Percentiles rank a stretch among this genome's conserved stretches.
Conservation (phyloP, 2,888 invertebrate genomes). For the Frankliniella fusca region DNA sequence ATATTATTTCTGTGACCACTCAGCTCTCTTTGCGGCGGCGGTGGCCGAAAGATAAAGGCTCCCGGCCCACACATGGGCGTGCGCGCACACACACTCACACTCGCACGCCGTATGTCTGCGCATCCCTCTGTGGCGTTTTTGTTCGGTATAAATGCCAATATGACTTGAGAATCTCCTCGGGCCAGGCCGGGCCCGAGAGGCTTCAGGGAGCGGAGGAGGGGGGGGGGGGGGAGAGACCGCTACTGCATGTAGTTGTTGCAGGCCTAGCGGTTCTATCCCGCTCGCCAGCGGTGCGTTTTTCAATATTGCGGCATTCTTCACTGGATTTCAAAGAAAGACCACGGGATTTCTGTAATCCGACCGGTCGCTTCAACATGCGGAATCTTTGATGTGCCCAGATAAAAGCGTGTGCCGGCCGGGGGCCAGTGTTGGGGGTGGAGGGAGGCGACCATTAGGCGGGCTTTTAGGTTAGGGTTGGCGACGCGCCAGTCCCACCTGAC, state of each 20-base stretch:
- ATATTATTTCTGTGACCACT: constrained; percentile 1
- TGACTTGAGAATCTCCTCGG: background rate
- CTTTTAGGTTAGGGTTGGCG: too few species aligned
- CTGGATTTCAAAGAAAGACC: constrained; percentile 8
- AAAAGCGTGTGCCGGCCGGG: background rate
- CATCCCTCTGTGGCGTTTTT: background rate
- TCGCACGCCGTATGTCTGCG: background rate
- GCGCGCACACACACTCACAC: background rate
- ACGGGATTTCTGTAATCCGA: constrained; percentile 19
- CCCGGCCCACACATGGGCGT: background rate
- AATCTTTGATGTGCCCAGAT: constrained; percentile 21
- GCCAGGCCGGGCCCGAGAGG: background rate
- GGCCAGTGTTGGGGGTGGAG: too few species aligned
- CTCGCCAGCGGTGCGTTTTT: background rate
- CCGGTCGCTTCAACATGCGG: constrained; percentile 11
- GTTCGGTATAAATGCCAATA: background rate
- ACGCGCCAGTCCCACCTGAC: background rate
- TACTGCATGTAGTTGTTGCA: background rate
- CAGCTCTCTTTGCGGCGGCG: background rate
- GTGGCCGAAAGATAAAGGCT: background rate
- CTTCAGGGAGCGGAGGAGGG: too few species aligned
- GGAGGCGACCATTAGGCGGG: too few species aligned
- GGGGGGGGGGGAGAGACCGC: background rate
- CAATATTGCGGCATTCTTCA: constrained; percentile 18
- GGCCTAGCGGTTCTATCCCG: background rate